Percentiles rank a stretch among this genome's conserved stretches.
These are phyloP conservation scores for Seladonia tumulorum DNA, from an alignment of 2,888 invertebrate species.

Conservation along the genomic window DNA sequence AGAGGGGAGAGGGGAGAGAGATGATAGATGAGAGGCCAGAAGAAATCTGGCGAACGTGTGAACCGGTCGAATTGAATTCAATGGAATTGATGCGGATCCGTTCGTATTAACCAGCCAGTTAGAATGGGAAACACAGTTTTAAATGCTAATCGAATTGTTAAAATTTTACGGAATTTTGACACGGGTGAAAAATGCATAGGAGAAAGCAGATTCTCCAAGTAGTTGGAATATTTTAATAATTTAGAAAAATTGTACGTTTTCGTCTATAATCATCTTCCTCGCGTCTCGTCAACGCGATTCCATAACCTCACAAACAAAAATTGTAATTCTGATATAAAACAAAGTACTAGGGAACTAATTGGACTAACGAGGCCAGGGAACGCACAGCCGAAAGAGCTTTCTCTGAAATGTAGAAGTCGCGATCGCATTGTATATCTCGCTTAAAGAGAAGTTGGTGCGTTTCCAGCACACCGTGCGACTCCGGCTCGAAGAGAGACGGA, in stretches of 20 bases:
- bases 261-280: no score
- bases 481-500: conserved; percentile 24
- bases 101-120: not conserved
- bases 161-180: not conserved
- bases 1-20: not conserved
- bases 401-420: not conserved
- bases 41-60: conserved; percentile 7
- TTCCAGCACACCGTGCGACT: not conserved
- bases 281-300: no score
- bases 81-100: not conserved
- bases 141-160: not conserved
- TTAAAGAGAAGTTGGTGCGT: not conserved
- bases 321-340: not conserved
- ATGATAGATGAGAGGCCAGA: not conserved
- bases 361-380: not conserved
- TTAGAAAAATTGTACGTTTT: no score
- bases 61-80: conserved; percentile 1
- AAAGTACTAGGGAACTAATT: not conserved
- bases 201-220: not conserved
- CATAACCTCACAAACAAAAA: no score
- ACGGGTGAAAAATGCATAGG: not conserved
- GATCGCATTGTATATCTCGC: not conserved
- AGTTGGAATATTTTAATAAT: no score
- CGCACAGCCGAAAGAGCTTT: not conserved
- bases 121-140: not conserved